Evolutionary conservation across 2,113 vertebrate genomes (phyloP), one percentile per base, ranked within the genome.

Genomic region (Piliocolobus tephrosceles): DNA sequence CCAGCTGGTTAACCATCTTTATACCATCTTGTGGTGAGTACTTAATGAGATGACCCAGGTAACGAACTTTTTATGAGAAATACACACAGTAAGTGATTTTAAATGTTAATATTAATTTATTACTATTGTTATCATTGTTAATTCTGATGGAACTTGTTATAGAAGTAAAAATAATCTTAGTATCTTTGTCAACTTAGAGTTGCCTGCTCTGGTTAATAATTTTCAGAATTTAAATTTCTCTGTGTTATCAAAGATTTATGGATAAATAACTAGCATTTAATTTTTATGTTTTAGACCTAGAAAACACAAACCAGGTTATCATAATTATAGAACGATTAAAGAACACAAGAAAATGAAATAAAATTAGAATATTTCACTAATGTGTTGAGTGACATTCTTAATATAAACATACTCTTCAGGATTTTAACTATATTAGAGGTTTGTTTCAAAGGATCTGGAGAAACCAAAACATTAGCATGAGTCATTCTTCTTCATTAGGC

Each of bases 401-500:
- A 75, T 52, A 52, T 85, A 88, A 94, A 82, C 27, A 96, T 30
- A 35, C 16, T 90, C 82, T 90, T 13, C 5, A 88, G 73, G 40
- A 57, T 78, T 90, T 79, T 85, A 45, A 72, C 61, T 92, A 12
- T 58, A 72, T 86, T 91, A 47, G 20, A 90, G 32, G 14, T 35
- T 88, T 97, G 58, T 93, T 86, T 92, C 85, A 89, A 95, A 97
- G 57, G n/a, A 8, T 45, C 43, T 10, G 3, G 78, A 88, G 78
- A 94, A 95, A 94, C 7, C 9, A 13, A 52, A 88, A 78, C 20
- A 81, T 87, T 45, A 57, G 9, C 43, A 57, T 58, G 82, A 68
- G 38, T 61, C 79, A 43, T 83, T 95, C 66, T 89, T 97, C 52
- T 84, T 96, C 73, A 85, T 83, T 90, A 64, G 35, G 57, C 72